Percentiles rank a stretch among this genome's conserved stretches.
Conservation (phyloP, 2,113 vertebrate genomes). For the Ailurus styani region DNA sequence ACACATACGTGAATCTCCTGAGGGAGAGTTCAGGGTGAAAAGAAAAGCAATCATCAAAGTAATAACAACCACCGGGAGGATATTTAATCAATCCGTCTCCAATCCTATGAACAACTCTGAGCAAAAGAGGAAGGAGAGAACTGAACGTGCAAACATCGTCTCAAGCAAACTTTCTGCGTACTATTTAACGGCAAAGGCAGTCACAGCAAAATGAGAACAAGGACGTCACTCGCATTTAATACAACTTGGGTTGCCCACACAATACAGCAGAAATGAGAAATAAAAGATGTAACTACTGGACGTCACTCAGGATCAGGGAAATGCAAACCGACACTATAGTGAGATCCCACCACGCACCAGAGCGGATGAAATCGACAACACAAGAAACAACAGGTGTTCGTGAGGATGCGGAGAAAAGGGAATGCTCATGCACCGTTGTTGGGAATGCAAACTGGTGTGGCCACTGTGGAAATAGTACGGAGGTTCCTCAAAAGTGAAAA, state of each 20-base stretch:
- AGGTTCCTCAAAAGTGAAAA: background rate
- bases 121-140: background rate
- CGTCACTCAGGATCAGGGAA: background rate
- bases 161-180: background rate
- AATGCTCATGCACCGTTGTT: background rate
- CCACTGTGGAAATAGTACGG: background rate
- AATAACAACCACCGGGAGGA: background rate
- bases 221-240: background rate
- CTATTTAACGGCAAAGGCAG: background rate
- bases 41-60: background rate
- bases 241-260: background rate
- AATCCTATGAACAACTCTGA: background rate
- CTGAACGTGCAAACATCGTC: background rate
- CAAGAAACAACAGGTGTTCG: background rate
- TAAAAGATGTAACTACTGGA: background rate
- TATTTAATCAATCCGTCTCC: background rate
- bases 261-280: background rate
- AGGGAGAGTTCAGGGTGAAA: background rate
- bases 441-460: background rate
- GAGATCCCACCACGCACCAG: background rate
- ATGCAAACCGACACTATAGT: background rate
- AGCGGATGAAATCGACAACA: background rate
- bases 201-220: background rate
- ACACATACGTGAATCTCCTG: background rate
- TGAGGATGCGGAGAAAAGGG: background rate